Percentiles rank a stretch among this genome's conserved stretches.
phyloP scores from a whole-genome alignment of 2,888 invertebrate species.

The Chydorus sphaericus region DNA sequence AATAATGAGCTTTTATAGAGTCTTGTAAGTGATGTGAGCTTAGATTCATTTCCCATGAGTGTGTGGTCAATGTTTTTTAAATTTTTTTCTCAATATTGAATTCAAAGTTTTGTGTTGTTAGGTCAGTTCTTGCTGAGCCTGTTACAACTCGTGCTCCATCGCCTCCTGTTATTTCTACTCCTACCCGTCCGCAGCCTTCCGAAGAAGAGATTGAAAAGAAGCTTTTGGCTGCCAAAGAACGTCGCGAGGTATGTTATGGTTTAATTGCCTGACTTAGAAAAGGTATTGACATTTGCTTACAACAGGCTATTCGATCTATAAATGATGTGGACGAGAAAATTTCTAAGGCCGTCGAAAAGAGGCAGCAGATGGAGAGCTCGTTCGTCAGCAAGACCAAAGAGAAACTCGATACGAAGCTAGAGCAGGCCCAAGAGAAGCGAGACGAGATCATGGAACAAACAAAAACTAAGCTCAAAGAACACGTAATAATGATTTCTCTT shows the following conservation, averaged over 20 bases:
- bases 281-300: neutral
- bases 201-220: conserved; percentile 84
- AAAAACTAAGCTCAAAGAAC: conserved; percentile 70
- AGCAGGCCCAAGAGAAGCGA: conserved; percentile 74
- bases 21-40: too few relatives aligned
- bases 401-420: conserved; percentile 82
- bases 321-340: conserved; percentile 51
- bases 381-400: conserved; percentile 77
- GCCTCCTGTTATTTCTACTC: conserved; percentile 45
- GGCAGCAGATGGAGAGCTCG: conserved; percentile 68
- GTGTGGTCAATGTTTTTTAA: neutral
- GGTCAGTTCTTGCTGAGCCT: conserved; percentile 63
- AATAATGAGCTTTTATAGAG: too few relatives aligned
- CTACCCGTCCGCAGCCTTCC: conserved; percentile 30
- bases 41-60: neutral
- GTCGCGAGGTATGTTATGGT: conserved; percentile 59
- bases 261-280: neutral
- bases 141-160: conserved; percentile 43
- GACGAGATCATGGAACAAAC: conserved; percentile 81
- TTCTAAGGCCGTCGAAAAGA: conserved; percentile 75
- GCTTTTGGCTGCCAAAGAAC: conserved; percentile 81
- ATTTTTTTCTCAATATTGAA: neutral
- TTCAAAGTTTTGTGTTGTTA: neutral
- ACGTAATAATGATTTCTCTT: conserved; percentile 29
- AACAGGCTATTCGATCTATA: neutral